phyloP scores from a whole-genome alignment of 1,140 invertebrate genomes.

The Drosophila ogumai region DNA sequence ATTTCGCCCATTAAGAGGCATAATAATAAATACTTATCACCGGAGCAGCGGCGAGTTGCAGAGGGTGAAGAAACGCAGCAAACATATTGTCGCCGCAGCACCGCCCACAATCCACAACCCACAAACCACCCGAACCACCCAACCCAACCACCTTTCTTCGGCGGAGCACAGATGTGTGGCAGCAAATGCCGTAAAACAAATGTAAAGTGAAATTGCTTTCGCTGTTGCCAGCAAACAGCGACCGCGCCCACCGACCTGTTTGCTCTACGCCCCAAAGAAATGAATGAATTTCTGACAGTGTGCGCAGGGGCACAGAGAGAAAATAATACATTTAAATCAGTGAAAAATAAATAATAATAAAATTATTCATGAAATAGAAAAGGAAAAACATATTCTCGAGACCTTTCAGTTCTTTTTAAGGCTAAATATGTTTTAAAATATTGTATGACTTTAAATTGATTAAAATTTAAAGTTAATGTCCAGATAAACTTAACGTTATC shows the following conservation, averaged over 20 bases:
- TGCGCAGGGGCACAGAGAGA: constrained; percentile 1
- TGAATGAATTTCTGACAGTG: constrained; percentile 43
- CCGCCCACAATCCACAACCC: constrained; percentile 19
- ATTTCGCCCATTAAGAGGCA: constrained; percentile 74
- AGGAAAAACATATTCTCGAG: no score
- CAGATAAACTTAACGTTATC: neutral
- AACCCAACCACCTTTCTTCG: constrained; percentile 19
- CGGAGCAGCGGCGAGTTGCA: constrained; percentile 15
- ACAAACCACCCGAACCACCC: constrained; percentile 21
- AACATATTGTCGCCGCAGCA: constrained; percentile 62
- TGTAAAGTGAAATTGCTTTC: constrained; percentile 83
- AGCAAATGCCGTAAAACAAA: constrained; percentile 82
- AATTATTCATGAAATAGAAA: no score
- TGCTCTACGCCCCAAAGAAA: constrained; percentile 38
- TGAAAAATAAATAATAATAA: neutral
- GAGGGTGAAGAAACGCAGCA: constrained; percentile 26
- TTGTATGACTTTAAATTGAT: neutral
- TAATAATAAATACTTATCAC: constrained; percentile 82
- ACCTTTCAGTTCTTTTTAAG: no score
- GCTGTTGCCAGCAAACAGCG: constrained; percentile 50
- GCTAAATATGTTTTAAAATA: neutral
- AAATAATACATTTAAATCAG: neutral
- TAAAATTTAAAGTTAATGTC: neutral
- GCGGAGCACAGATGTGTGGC: constrained; percentile 54
- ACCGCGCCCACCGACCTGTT: constrained; percentile 60